Conservation (phyloP, 2,113 vertebrate genomes). For the Odobenus rosmarus region DNA sequence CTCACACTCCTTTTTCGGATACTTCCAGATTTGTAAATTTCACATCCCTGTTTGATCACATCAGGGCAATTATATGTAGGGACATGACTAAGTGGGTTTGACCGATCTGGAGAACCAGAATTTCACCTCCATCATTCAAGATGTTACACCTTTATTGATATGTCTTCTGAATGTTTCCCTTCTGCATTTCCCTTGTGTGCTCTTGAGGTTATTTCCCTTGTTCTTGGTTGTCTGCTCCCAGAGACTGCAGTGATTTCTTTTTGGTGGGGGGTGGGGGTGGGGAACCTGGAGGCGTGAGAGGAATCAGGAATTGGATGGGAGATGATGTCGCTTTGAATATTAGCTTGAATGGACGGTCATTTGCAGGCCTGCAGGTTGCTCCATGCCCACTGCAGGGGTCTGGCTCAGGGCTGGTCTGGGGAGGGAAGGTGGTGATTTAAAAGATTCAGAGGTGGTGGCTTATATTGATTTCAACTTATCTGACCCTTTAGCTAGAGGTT, state of each 20-base stretch:
- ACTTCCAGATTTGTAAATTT: neutral
- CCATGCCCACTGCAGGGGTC: neutral
- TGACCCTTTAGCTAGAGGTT: slow-evolving; percentile 83
- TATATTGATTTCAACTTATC: slow-evolving; percentile 84
- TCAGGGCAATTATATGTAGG: neutral
- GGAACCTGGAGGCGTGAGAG: neutral
- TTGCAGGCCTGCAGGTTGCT: neutral
- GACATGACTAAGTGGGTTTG: neutral
- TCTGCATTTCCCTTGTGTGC: neutral
- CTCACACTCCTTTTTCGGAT: neutral
- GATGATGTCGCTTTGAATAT: neutral
- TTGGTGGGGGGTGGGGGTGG: no score
- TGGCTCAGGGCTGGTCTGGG: slow-evolving; percentile 15
- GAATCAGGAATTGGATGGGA: neutral
- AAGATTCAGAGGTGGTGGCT: slow-evolving; percentile 56
- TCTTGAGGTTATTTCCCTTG: neutral
- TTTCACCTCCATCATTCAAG: neutral
- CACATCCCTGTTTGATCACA: neutral
- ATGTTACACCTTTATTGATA: neutral
- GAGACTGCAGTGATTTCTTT: neutral
- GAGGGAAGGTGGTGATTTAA: slow-evolving; percentile 57
- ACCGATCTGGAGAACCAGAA: neutral
- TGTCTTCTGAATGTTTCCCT: neutral
- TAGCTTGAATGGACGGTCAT: neutral
- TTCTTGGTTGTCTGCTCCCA: neutral